A percentile compares a stretch with the other conserved stretches of the same genome.
phyloP scores from a whole-genome alignment of 2,113 vertebrate species.

The Tyrannus savana region DNA sequence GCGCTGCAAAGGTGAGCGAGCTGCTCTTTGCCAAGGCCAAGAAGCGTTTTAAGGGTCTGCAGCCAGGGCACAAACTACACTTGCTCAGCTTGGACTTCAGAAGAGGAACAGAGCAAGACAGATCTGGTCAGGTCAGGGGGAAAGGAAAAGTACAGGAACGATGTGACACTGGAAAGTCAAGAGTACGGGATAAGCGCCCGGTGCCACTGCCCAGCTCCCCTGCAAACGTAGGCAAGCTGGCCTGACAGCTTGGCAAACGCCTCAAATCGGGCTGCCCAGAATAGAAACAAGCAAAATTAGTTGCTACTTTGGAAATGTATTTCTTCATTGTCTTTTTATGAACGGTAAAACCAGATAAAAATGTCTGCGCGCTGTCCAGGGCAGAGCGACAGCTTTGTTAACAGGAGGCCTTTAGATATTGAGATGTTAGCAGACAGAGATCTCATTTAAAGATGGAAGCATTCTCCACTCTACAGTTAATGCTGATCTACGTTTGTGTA shows the following conservation, averaged over 20 bases:
- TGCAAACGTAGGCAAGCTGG: neutral
- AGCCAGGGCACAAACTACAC: neutral
- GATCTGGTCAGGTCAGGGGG: neutral
- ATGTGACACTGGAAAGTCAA: neutral
- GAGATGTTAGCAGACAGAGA: neutral
- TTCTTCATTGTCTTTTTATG: neutral
- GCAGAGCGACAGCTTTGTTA: neutral
- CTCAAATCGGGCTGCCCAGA: neutral
- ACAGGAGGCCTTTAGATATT: neutral
- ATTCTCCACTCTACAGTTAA: neutral
- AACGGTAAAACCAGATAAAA: neutral
- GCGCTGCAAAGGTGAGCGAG: neutral
- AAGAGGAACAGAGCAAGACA: neutral
- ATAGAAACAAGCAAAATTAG: slow-evolving; percentile 33
- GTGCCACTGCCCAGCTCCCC: neutral
- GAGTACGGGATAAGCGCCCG: neutral
- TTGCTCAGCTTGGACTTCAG: neutral
- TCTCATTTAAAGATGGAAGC: neutral
- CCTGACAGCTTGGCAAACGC: neutral
- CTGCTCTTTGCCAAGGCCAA: neutral
- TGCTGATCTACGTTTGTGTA: neutral
- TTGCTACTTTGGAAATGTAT: slow-evolving; percentile 7
- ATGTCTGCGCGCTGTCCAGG: neutral
- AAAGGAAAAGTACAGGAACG: neutral
- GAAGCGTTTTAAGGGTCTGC: neutral